These are phyloP conservation scores for Amblyornis subalaris DNA, from an alignment of 2,113 vertebrate genomes.

Conservation along the genomic window DNA sequence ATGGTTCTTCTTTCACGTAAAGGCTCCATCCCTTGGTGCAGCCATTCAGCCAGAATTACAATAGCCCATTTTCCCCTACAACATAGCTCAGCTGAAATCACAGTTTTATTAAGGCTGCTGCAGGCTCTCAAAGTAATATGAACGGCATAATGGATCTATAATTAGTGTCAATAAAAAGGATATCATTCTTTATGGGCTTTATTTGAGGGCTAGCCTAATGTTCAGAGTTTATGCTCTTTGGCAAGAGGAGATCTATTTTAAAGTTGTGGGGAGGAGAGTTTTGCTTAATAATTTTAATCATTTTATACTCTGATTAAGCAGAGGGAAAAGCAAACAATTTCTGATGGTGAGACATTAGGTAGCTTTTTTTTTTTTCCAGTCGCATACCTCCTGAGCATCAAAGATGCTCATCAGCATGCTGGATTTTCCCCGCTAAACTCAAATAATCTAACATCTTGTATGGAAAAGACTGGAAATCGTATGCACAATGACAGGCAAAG, in stretches of 20 bases:
- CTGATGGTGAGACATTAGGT: not conserved
- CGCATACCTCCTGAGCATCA: not conserved
- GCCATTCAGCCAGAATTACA: not conserved
- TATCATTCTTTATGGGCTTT: not conserved
- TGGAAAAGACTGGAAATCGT: not conserved
- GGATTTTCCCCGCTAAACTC: not conserved
- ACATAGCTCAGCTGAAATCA: not conserved
- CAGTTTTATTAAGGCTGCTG: not conserved
- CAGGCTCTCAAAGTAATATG: not conserved
- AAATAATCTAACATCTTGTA: not conserved
- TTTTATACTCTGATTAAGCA: not conserved
- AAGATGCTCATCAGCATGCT: not conserved
- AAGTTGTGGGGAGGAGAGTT: not conserved
- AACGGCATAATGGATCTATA: not conserved
- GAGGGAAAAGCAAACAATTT: not conserved
- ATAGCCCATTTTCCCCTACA: not conserved
- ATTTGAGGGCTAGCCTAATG: not conserved
- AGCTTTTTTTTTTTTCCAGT: not conserved
- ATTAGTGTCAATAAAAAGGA: slow-evolving; percentile 9
- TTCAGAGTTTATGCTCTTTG: not conserved
- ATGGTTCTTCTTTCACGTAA: not conserved
- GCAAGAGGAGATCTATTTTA: not conserved
- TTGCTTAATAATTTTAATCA: not conserved
- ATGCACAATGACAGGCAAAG: not conserved
- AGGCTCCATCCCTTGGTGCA: not conserved